Evolutionary conservation across 2,113 vertebrate genomes (phyloP).

Genomic region (Orientallactaga bullata): DNA sequence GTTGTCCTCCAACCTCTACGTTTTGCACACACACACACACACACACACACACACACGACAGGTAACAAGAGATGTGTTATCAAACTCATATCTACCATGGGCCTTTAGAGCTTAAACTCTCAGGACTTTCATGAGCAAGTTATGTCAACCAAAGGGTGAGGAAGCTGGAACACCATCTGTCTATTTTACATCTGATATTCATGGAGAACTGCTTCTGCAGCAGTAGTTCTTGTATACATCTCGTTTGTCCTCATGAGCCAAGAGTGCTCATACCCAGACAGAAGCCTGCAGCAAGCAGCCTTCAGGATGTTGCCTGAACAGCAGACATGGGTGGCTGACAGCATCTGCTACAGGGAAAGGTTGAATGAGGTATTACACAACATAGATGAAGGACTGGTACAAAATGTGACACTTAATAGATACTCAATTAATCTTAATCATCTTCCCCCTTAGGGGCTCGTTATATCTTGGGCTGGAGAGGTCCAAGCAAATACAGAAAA

Average conservation of each 20-base stretch:
- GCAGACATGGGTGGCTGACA: neutral
- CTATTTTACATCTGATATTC: neutral
- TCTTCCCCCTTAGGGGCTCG: neutral
- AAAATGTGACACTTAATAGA: neutral
- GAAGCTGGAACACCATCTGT: neutral
- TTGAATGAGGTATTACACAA: neutral
- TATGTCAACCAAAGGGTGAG: no score
- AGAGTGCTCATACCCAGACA: neutral
- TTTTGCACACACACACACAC: no score
- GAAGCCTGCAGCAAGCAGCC: neutral
- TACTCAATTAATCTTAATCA: conserved; percentile 16
- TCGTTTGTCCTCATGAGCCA: neutral
- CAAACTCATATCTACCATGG: neutral
- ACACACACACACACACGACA: neutral
- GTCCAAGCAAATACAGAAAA: conserved; percentile 21
- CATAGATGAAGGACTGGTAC: neutral
- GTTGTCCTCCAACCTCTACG: no score
- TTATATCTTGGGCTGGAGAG: conserved; percentile 3
- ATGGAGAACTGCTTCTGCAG: neutral
- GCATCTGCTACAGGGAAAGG: neutral
- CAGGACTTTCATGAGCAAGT: neutral
- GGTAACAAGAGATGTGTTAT: neutral
- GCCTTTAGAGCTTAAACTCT: neutral
- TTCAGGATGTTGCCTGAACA: neutral
- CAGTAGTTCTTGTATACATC: neutral